phyloP scores from a whole-genome alignment of 2,888 invertebrate genomes.

The Lathronympha strigana region DNA sequence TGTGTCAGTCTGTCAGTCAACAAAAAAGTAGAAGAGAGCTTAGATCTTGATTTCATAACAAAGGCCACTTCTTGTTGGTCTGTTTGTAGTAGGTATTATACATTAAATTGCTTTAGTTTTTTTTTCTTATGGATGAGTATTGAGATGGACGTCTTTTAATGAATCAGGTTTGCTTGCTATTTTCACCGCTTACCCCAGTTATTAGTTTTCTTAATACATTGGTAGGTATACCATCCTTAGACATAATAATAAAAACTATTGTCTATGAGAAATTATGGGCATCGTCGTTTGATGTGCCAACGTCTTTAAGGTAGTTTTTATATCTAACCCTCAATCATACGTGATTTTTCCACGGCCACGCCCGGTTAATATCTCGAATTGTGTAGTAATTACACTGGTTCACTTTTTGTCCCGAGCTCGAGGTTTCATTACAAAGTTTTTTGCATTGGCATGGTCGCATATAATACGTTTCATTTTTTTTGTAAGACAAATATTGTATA shows the following conservation, averaged over 20 bases:
- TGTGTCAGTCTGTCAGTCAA: too few species aligned
- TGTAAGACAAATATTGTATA: slow-evolving; percentile 42
- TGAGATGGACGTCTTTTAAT: slow-evolving; percentile 13
- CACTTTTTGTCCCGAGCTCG: slow-evolving; percentile 48
- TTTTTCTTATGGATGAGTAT: too few species aligned
- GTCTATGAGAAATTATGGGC: slow-evolving; percentile 19
- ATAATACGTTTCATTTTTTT: slow-evolving; percentile 51
- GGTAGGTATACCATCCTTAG: slow-evolving; percentile 21
- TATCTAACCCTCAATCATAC: slow-evolving; percentile 45
- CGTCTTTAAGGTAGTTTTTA: slow-evolving; percentile 33
- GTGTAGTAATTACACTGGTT: slow-evolving; percentile 47
- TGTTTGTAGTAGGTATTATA: too few species aligned
- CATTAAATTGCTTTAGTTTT: too few species aligned
- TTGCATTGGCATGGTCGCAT: slow-evolving; percentile 48
- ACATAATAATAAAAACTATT: slow-evolving; percentile 17
- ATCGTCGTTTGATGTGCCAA: slow-evolving; percentile 29
- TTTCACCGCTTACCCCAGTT: slow-evolving; percentile 8
- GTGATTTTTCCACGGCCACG: slow-evolving; percentile 47
- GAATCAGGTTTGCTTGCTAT: slow-evolving; percentile 20
- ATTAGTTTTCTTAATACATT: slow-evolving; percentile 21
- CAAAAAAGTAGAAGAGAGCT: too few species aligned
- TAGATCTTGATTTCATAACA: too few species aligned
- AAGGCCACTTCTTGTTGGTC: too few species aligned
- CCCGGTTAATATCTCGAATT: slow-evolving; percentile 50
- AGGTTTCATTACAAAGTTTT: slow-evolving; percentile 49